Percentiles rank a stretch among this genome's conserved stretches.
Evolutionary conservation across 2,797 vertebrate species (phyloP).

Genomic region (Oryzias dopingdopingensis): DNA sequence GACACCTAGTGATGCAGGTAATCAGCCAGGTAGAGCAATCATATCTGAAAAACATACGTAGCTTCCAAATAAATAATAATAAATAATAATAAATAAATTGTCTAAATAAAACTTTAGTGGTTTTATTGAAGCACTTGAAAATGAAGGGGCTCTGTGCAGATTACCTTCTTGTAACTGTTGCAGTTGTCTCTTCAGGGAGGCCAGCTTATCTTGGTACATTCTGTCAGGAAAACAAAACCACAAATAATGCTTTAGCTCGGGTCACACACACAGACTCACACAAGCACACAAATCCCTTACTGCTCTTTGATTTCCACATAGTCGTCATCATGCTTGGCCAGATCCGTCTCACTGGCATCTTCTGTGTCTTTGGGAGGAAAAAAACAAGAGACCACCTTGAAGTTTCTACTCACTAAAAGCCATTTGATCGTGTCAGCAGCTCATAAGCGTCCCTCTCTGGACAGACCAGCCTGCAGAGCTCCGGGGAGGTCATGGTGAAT

Average conservation of each 20-base stretch:
- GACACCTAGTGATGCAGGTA: too few species aligned
- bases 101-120: too few species aligned
- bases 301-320: conserved; percentile 99
- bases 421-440: neutral
- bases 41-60: too few species aligned
- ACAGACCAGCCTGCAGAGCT: conserved; percentile 50
- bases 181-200: conserved; percentile 93
- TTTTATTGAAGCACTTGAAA: too few species aligned
- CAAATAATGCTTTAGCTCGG: neutral
- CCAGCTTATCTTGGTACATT: conserved; percentile 98
- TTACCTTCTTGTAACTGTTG: conserved; percentile 96
- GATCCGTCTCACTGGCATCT: conserved; percentile 97
- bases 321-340: conserved; percentile 96
- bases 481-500: conserved; percentile 51
- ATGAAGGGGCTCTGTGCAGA: neutral
- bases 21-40: too few species aligned
- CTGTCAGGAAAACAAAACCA: conserved; percentile 63
- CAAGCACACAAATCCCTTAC: conserved; percentile 76
- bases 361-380: conserved; percentile 85
- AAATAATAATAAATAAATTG: too few species aligned
- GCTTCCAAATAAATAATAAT: too few species aligned
- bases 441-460: too few species aligned
- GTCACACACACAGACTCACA: too few species aligned
- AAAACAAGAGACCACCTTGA: conserved; percentile 17
- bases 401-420: neutral